Evolutionary conservation across 2,888 invertebrate genomes (phyloP).

Genomic region (Mactromeris polynyma): DNA sequence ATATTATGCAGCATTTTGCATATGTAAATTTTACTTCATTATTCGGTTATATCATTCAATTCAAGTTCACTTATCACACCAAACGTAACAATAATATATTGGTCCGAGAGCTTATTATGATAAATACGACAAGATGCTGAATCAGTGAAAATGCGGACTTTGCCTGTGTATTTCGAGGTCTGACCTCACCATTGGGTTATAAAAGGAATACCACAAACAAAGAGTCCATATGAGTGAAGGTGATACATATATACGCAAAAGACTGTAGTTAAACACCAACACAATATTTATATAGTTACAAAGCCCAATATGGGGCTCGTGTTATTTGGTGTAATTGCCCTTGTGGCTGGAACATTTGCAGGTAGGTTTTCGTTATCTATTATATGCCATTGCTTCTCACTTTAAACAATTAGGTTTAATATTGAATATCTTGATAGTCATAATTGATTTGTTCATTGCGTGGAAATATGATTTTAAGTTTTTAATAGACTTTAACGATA

Average conservation of each 20-base stretch:
- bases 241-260: background rate
- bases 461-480: no score
- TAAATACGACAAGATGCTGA: constrained; percentile 4
- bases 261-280: background rate
- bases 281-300: background rate
- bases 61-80: background rate
- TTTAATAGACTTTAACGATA: no score
- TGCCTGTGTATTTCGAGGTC: background rate
- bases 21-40: no score
- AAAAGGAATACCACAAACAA: background rate
- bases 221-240: background rate
- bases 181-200: background rate
- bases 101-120: background rate
- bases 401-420: no score
- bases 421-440: no score
- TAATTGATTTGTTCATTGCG: no score
- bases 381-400: background rate
- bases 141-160: background rate
- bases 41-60: background rate
- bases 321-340: constrained; percentile 68
- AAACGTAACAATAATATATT: background rate
- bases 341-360: constrained; percentile 69
- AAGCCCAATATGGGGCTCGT: constrained; percentile 68
- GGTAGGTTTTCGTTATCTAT: constrained; percentile 56
- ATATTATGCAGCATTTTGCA: no score